Evolutionary conservation across 1,140 invertebrate genomes (phyloP).

Genomic region (Sycobia sp.): DNA sequence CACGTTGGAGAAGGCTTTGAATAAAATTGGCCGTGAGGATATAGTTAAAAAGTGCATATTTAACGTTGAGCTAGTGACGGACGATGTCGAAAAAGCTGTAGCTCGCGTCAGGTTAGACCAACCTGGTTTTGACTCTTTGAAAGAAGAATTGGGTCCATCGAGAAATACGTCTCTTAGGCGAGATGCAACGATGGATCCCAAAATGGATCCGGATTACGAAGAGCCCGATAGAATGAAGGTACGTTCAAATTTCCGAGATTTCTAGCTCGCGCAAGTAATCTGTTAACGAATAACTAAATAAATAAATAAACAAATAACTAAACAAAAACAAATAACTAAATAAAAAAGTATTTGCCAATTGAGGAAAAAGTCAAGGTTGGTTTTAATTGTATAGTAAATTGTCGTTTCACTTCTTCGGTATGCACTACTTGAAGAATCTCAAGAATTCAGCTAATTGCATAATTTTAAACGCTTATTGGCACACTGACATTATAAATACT

Average conservation of each 20-base stretch:
- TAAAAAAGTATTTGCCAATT: not conserved
- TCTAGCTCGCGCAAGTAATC: too few species aligned
- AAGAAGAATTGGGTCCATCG: constrained; percentile 74
- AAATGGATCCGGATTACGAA: constrained; percentile 74
- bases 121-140: constrained; percentile 76
- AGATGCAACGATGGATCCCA: constrained; percentile 69
- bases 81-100: constrained; percentile 79
- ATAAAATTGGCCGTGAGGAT: constrained; percentile 88
- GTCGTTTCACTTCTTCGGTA: constrained; percentile 3
- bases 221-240: constrained; percentile 59
- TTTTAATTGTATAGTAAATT: constrained; percentile 19
- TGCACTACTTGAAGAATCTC: not conserved
- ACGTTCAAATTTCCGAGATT: not conserved
- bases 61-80: constrained; percentile 79
- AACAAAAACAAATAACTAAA: constrained; percentile 1
- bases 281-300: too few species aligned
- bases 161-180: constrained; percentile 67
- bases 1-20: constrained; percentile 84
- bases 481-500: too few species aligned
- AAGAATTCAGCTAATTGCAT: too few species aligned
- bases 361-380: constrained; percentile 14
- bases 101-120: constrained; percentile 78
- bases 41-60: constrained; percentile 91
- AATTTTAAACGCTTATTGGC: too few species aligned
- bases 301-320: too few species aligned